Conservation (phyloP, 2,113 vertebrate species). For the Entomyzon cyanotis region DNA sequence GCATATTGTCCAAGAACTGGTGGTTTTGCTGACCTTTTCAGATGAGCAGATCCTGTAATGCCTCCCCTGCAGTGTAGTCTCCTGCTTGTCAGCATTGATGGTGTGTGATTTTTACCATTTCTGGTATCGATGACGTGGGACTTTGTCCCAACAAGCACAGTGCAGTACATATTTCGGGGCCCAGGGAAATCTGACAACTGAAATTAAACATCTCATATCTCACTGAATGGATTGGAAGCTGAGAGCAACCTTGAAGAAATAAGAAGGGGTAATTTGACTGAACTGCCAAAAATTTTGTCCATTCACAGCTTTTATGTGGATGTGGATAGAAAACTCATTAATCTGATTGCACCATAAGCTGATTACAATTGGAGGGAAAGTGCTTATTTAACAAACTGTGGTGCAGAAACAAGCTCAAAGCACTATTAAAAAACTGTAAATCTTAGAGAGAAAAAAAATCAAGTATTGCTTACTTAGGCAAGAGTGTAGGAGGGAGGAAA, state of each 20-base stretch:
- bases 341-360: not conserved
- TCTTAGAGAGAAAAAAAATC: not conserved
- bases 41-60: not conserved
- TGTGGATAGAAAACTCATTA: not conserved
- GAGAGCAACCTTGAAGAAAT: not conserved
- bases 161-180: not conserved
- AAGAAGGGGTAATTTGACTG: not conserved
- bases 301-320: not conserved
- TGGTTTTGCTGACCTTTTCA: not conserved
- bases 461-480: not conserved
- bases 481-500: constrained; percentile 36
- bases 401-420: not conserved
- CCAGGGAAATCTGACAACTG: not conserved
- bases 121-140: not conserved
- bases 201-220: not conserved
- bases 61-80: not conserved
- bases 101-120: not conserved
- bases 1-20: not conserved
- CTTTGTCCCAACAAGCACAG: not conserved
- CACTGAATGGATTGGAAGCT: not conserved
- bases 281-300: not conserved
- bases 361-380: not conserved
- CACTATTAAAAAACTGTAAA: not conserved
- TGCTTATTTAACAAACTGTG: not conserved
- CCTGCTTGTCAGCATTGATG: not conserved